Evolutionary conservation across 2,113 vertebrate genomes (phyloP).

Genomic region (Gracilinanus agilis): DNA sequence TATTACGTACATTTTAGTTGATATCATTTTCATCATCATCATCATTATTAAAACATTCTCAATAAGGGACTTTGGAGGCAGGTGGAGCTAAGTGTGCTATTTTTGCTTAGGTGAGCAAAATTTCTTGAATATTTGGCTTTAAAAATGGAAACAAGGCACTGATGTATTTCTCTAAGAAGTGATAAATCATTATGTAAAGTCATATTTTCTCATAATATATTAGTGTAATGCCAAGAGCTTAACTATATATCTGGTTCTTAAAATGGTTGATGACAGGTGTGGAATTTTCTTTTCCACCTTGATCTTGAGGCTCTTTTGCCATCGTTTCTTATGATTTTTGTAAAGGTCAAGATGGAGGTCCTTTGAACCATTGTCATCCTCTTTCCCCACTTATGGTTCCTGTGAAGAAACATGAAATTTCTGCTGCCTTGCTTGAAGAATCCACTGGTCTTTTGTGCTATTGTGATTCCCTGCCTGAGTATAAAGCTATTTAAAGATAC

Average conservation of each 20-base stretch:
- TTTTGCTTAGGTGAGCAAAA: slow-evolving; percentile 34
- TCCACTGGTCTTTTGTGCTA: slow-evolving; percentile 74
- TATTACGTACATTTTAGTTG: neutral
- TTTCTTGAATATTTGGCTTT: slow-evolving; percentile 1
- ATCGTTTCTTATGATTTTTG: slow-evolving; percentile 69
- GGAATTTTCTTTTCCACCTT: slow-evolving; percentile 67
- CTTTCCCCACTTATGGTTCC: slow-evolving; percentile 63
- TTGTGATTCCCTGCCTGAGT: slow-evolving; percentile 76
- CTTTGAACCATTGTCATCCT: slow-evolving; percentile 76
- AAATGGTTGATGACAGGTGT: slow-evolving; percentile 54
- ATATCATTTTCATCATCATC: neutral
- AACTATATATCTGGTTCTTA: slow-evolving; percentile 48
- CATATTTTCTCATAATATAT: slow-evolving; percentile 19
- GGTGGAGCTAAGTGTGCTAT: neutral
- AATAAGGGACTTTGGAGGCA: slow-evolving; percentile 15
- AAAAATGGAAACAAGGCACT: slow-evolving; percentile 17
- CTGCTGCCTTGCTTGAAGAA: slow-evolving; percentile 77
- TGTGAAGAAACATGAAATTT: slow-evolving; percentile 80
- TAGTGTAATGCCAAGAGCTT: slow-evolving; percentile 35
- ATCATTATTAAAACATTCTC: slow-evolving; percentile 60
- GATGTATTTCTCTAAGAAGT: neutral
- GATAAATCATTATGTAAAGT: neutral
- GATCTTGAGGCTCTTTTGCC: slow-evolving; percentile 51
- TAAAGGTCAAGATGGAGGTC: slow-evolving; percentile 71
- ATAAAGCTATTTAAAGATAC: slow-evolving; percentile 78